A percentile compares a stretch with the other conserved stretches of the same genome.
Conservation (phyloP, 2,888 invertebrate species). For the Craniophora ligustri region DNA sequence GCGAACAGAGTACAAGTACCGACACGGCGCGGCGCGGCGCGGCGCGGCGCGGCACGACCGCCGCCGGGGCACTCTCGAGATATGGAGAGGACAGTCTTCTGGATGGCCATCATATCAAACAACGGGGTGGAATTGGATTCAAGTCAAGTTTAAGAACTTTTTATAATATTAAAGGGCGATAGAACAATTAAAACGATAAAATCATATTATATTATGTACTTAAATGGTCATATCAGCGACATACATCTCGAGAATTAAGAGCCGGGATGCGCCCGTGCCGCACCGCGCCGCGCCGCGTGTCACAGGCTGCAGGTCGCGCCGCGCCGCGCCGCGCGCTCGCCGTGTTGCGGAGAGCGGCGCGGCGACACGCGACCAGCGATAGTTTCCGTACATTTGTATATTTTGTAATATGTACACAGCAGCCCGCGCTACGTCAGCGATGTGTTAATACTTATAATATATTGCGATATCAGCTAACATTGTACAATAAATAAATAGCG, state of each 20-base stretch:
- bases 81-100: no score
- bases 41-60: neutral
- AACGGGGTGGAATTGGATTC: no score
- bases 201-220: no score
- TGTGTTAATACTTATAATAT: neutral
- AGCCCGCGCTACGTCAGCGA: constrained; percentile 26
- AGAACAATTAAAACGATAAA: no score
- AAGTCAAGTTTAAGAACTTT: no score
- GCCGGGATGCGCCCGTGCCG: neutral
- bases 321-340: neutral
- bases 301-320: neutral
- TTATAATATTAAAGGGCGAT: no score
- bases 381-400: neutral
- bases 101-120: no score
- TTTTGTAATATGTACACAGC: constrained; percentile 21
- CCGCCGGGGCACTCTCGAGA: no score
- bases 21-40: constrained; percentile 3
- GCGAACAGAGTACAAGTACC: constrained; percentile 30
- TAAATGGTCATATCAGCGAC: no score
- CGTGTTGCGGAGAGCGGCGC: neutral
- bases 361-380: neutral
- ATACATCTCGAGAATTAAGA: no score
- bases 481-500: neutral
- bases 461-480: constrained; percentile 19
- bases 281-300: neutral